Evolutionary conservation across 2,113 vertebrate species (phyloP), one percentile per base, ranked within the genome.

Genomic region (Hoplias malabaricus): DNA sequence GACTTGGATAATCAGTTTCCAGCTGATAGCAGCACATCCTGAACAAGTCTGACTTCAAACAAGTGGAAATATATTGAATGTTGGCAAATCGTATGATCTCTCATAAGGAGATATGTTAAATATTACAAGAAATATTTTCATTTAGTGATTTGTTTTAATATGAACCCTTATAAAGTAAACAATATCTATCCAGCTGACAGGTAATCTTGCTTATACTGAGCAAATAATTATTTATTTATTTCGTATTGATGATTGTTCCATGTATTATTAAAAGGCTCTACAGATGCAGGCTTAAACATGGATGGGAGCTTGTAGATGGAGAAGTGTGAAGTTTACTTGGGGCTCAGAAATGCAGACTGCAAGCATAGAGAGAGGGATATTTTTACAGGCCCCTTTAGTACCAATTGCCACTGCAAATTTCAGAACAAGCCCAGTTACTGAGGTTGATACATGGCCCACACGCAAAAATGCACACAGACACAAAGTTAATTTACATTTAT

Each of bases 381-480:
- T 50, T 50, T 65, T 33, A 36, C 31, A 50, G 57, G 23, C 14
- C 54, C 19, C 14, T 38, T 38, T 3, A 42, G 63, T 21, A 79
- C 57, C 69, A 36, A 3, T 31, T 53, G 61, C n/a, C 61, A 65
- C 50, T 75, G 43, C 53, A 25, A 27, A 11, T 75, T 75, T 33
- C 31, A 36, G n/a, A 56, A 11, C 57, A 13, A 63, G 29, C 31
- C 7, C 9, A 36, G 34, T 31, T 63, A 16, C 36, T 43, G 10
- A 61, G 14, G 31, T 16, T n/a, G n/a, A 11, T 1, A 13, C 9
- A 46, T n/a, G 23, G 40, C 33, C 23, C 54, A 72, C 36, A 42
- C 8, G 54, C 31, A 65, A 9, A n/a, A n/a, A n/a, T n/a, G 12
- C 25, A 59, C 25, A 59, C 12, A 59, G 2, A 31, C n/a, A n/a